phyloP scores from a whole-genome alignment of 1,140 invertebrate species.

The Brachystomella parvula region DNA sequence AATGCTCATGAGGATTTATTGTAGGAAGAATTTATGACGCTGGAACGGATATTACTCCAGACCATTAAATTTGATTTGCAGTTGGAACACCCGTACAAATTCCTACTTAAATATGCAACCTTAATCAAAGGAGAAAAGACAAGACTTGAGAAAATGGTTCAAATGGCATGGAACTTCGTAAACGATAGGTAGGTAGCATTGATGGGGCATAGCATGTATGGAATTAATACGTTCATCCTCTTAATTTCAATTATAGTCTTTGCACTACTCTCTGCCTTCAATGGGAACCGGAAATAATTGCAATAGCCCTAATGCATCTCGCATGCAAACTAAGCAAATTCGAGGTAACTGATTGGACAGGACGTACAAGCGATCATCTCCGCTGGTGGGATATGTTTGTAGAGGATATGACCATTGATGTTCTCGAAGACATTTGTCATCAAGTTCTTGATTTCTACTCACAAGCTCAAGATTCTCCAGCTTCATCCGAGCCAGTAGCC shows the following conservation, averaged over 20 bases:
- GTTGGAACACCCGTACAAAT: constrained; percentile 95
- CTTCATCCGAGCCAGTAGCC: constrained; percentile 53
- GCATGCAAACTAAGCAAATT: constrained; percentile 94
- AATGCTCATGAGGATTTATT: not conserved
- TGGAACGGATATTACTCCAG: constrained; percentile 92
- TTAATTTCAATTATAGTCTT: constrained; percentile 53
- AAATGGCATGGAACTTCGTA: constrained; percentile 99
- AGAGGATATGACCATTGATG: constrained; percentile 87
- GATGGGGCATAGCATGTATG: not conserved
- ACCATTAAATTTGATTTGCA: constrained; percentile 98
- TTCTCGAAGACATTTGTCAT: constrained; percentile 86
- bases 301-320: constrained; percentile 93
- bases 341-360: constrained; percentile 87
- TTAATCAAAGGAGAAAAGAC: constrained; percentile 87
- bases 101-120: constrained; percentile 94
- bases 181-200: constrained; percentile 73
- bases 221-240: constrained; percentile 20
- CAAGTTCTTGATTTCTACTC: constrained; percentile 86
- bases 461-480: constrained; percentile 58
- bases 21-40: constrained; percentile 91
- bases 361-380: constrained; percentile 66
- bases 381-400: constrained; percentile 99
- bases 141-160: constrained; percentile 92
- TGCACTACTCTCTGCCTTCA: constrained; percentile 94
- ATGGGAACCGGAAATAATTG: constrained; percentile 98